A percentile compares a stretch with the other conserved stretches of the same genome.
Evolutionary conservation across 2,113 vertebrate genomes (phyloP).

Genomic region (Sardina pilchardus): DNA sequence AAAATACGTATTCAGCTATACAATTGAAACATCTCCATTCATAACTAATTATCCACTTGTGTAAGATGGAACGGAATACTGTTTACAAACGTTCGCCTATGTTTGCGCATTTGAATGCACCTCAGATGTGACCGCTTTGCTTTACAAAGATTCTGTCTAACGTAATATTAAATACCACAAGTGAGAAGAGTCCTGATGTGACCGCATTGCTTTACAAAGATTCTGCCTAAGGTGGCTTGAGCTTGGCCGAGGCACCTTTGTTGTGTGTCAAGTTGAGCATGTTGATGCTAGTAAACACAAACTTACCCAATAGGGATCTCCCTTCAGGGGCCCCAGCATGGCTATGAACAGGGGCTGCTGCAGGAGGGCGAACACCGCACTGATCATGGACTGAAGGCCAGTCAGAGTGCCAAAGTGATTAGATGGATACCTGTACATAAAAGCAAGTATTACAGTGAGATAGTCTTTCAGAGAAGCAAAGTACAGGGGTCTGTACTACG

Average conservation of each 20-base stretch:
- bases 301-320: constrained; percentile 82
- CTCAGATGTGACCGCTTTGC: neutral
- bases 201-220: neutral
- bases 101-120: too few species aligned
- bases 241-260: neutral
- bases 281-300: neutral
- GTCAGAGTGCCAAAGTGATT: constrained; percentile 88
- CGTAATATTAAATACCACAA: neutral
- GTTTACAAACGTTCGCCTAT: too few species aligned
- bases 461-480: neutral
- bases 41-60: too few species aligned
- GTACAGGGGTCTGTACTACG: too few species aligned
- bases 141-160: neutral
- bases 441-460: neutral
- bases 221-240: neutral
- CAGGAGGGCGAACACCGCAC: constrained; percentile 81
- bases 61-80: too few species aligned
- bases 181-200: neutral
- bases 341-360: constrained; percentile 86
- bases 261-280: neutral
- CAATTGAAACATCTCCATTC: too few species aligned
- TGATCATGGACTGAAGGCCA: constrained; percentile 89
- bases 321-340: constrained; percentile 77
- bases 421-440: constrained; percentile 80
- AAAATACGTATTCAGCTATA: too few species aligned